These are phyloP conservation scores for Ceraclea dissimilis DNA, from an alignment of 2,888 invertebrate genomes.

Conservation along the genomic window DNA sequence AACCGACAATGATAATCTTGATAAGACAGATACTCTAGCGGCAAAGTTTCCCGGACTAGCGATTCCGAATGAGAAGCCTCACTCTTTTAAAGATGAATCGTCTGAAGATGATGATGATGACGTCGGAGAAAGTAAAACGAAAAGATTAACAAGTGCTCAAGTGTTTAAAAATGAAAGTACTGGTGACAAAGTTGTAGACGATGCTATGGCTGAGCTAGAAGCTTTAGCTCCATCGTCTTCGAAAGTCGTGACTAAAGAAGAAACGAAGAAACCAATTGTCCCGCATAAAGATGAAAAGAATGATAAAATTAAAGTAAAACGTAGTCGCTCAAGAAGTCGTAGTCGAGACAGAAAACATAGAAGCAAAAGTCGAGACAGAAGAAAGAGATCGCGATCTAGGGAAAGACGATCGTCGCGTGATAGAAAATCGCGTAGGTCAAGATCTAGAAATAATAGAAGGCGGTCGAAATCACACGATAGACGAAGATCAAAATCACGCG, in stretches of 20 bases:
- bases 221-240: slow-evolving; percentile 64
- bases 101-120: slow-evolving; percentile 37
- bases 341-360: slow-evolving; percentile 28
- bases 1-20: slow-evolving; percentile 28
- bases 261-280: slow-evolving; percentile 22
- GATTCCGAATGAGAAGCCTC: slow-evolving; percentile 65
- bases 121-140: slow-evolving; percentile 28
- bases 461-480: slow-evolving; percentile 27
- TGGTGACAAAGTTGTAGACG: slow-evolving; percentile 55
- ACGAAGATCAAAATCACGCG: slow-evolving; percentile 28
- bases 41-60: slow-evolving; percentile 74
- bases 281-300: slow-evolving; percentile 30
- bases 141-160: slow-evolving; percentile 40
- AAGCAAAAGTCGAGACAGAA: slow-evolving; percentile 28
- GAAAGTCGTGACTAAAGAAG: slow-evolving; percentile 8
- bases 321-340: slow-evolving; percentile 29
- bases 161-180: slow-evolving; percentile 39
- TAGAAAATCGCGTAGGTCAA: slow-evolving; percentile 31
- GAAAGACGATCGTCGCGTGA: slow-evolving; percentile 28
- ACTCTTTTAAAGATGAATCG: slow-evolving; percentile 33
- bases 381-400: slow-evolving; percentile 26
- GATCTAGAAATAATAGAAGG: slow-evolving; percentile 29
- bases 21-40: slow-evolving; percentile 50
- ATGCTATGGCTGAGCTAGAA: slow-evolving; percentile 80
- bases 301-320: slow-evolving; percentile 28